Base-by-base conservation (phyloP, 2,113 vertebrate species). In the Actinemys pallida region DNA sequence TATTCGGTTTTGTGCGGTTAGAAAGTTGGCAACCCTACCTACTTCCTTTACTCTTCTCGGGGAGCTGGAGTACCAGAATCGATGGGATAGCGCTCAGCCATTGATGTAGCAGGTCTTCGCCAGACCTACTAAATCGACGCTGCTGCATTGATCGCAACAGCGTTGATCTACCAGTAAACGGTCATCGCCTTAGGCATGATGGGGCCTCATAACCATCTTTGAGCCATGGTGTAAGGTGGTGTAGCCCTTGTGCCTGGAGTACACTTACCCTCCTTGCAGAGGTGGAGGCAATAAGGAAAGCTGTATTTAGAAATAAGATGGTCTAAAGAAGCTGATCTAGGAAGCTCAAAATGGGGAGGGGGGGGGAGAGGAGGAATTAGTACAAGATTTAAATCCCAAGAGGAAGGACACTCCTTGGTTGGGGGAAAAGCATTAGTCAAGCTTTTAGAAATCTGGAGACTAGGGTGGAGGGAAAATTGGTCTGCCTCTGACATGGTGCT, bases 381-480 rank as follows among this genome's bases (percentile, higher is more conserved):
- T 35, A 65, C 62, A 35, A 17, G 14, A 65, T 65, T 65, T 65
- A 65, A 65, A 65, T 35, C 31, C 59, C 62, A 65, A 31, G 27
- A 35, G 62, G 62, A 65, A 35, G 62, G 62, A 65, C 62, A 65
- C 25, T 29, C 11, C 27, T 59, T 94, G 81, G 78, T 4, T 76
- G 91, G 86, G 86, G 88, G 93, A 0, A 3, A 62, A 65, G 80
- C 78, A 22, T 49, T 81, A 4, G 39, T 91, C 92, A 91, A n/a
- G 3, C 27, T 39, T 81, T 85, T 13, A 92, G 69, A 90, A 84
- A 88, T 35, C 25, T 65, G 89, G 49, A 86, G 88, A 90, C 72
- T 86, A 81, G 83, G 65, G 27, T 82, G 91, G 91, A 90, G 95
- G 84, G 47, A 54, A 96, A 94, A 2, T 9, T 91, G 84, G 59